Base-by-base conservation (phyloP, 2,888 invertebrate genomes). In the Spicauda simplicius region DNA sequence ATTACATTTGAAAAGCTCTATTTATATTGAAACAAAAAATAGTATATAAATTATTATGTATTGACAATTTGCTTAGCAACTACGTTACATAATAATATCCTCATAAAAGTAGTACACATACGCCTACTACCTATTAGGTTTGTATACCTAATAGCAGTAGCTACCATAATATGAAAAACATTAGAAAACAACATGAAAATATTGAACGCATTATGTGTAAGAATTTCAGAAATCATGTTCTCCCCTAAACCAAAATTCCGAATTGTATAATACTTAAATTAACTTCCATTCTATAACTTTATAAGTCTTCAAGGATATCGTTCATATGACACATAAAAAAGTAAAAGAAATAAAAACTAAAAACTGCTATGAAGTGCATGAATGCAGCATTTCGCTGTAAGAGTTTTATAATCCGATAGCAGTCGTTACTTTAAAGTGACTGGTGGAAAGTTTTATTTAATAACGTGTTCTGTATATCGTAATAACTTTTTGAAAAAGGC, bases 351-450 rank as follows among this genome's bases (percentile, higher is more conserved):
- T 45, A 45, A 45, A 45, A 45, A 37, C 11, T 37, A 37, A 37
- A 37, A 54, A 50, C 50, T 53, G 37, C 33, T 19, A 16, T 53
- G 25, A 19, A 52, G 18, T 33, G 61, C 33, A 53, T 60, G 30
- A 37, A 10, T 61, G 53, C 33, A 52, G 52, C 52, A 37, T 14
- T 60, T 48, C 60, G 33, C 30, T 50, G 48, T 33, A 33, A 33
- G 16, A 50, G 50, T 33, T 61, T 61, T 18, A 61, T 61, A 61
- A 61, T 61, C 61, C 61, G 19, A 53, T 53, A 61, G 61, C 53
- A 61, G 61, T 60, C 45, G 60, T 61, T 61, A 61, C 37, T 61
- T 52, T 53, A 53, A 53, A 61, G 37, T 53, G 53, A 61, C 52
- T 53, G 33, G 19, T 20, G 37, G 37, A 52, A 61, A 61, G 61